Percentiles rank a stretch among this genome's conserved stretches.
Conservation (phyloP, 2,797 vertebrate genomes). For the Phalanger gymnotis region DNA sequence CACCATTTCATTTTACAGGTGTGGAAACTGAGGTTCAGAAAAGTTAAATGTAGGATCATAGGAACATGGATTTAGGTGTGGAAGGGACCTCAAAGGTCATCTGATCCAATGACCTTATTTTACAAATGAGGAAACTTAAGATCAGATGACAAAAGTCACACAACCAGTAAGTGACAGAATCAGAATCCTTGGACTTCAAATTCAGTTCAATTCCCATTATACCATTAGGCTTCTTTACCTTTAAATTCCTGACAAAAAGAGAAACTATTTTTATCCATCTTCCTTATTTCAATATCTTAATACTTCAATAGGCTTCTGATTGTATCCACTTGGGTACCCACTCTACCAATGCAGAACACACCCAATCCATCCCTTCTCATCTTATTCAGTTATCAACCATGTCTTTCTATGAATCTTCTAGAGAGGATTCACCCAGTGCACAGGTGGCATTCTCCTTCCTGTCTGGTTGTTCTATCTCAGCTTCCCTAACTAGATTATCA, state of each 20-base stretch:
- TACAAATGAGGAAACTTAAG: not conserved
- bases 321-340: not conserved
- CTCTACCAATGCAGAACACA: not conserved
- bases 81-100: not conserved
- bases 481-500: not conserved
- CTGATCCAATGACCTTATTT: not conserved
- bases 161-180: not conserved
- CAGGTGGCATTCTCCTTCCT: not conserved
- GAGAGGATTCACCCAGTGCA: not conserved
- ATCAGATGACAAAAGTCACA: not conserved
- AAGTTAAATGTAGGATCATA: not conserved
- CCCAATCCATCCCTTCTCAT: not conserved
- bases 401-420: not conserved
- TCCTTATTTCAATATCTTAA: not conserved
- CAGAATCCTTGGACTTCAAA: not conserved
- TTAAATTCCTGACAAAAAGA: not conserved
- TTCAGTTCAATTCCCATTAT: not conserved
- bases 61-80: not conserved
- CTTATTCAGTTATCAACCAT: not conserved
- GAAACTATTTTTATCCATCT: not conserved
- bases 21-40: not conserved
- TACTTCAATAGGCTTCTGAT: not conserved
- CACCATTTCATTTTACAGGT: not conserved
- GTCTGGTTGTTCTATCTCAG: not conserved
- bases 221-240: not conserved